phyloP scores from a whole-genome alignment of 2,888 invertebrate species.

The Megastigmus dorsalis region DNA sequence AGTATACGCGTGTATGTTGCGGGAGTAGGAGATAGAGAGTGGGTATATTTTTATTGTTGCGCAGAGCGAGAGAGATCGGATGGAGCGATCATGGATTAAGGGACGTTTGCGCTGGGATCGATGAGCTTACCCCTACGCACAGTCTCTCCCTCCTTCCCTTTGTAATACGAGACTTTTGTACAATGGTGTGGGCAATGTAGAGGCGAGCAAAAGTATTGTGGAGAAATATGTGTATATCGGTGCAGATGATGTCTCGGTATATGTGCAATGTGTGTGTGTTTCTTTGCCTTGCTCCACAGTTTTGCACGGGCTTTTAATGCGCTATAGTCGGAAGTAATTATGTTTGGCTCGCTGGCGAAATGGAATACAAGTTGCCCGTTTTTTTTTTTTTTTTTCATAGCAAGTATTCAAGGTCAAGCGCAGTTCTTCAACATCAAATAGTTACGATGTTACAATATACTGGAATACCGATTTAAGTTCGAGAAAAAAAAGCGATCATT shows the following conservation, averaged over 20 bases:
- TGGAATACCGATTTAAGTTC: no score
- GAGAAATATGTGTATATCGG: background rate
- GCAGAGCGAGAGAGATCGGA: constrained; percentile 18
- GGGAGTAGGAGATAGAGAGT: constrained; percentile 2
- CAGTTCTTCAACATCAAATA: no score
- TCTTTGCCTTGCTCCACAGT: no score
- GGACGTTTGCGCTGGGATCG: constrained; percentile 10
- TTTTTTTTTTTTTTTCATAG: no score
- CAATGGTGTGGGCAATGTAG: background rate
- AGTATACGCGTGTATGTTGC: background rate
- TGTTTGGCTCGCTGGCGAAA: background rate
- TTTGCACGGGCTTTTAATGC: background rate
- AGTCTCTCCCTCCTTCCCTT: background rate
- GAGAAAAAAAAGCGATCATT: no score
- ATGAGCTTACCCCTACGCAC: constrained; percentile 7
- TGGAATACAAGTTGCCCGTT: no score
- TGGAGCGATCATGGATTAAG: constrained; percentile 27
- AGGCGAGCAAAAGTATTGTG: background rate
- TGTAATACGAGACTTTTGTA: constrained; percentile 24
- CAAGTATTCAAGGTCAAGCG: no score
- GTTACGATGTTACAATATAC: no score
- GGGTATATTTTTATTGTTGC: no score
- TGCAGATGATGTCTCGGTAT: no score
- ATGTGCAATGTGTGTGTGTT: background rate
- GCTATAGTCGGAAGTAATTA: background rate